Evolutionary conservation across 2,888 invertebrate genomes (phyloP), one percentile per base, ranked within the genome.

Genomic region (Drosophila subsilvestris): DNA sequence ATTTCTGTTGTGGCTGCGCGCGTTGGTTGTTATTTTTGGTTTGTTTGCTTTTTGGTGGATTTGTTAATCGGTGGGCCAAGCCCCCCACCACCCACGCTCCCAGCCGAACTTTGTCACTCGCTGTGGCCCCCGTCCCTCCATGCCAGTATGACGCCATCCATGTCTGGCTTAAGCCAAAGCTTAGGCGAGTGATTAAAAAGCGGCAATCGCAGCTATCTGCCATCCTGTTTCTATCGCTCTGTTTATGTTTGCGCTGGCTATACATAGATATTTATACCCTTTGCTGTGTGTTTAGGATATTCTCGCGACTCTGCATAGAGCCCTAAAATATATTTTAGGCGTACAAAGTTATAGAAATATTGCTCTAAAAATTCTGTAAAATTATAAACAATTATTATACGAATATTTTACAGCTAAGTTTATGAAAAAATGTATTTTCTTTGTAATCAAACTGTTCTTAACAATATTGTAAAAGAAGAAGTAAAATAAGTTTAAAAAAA

Each of bases 61-160:
- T 49, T 50, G 56, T 53, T 67, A 67, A 66, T 66, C 55, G 68
- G 1, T 37, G 29, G 50, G 3, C 58, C 37, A 2, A 37, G 53
- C 18, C 32, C 37, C 47, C 44, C 20, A 47, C 37, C 61, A n/a
- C 18, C 9, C 9, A 3, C 14, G 25, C 25, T 12, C 10, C 17
- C 9, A 63, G 1, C 37, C 22, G 10, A n/a, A 53, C 3, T 54
- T 47, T 55, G 45, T 55, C 55, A 48, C n/a, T 18, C 12, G n/a
- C 32, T 9, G 57, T 32, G 2, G 32, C 1, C 17, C 17, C 20
- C 49, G 17, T 1, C 17, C 22, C 14, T 17, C 22, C 7, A 18
- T 20, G n/a, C 12, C 27, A 8, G 17, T 7, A 6, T 14, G 17
- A 12, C 18, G 32, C 12, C 12, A 29, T 29, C 27, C 10, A 27